Conservation (phyloP, 2,888 invertebrate species). For the Cheilosia impressa region DNA sequence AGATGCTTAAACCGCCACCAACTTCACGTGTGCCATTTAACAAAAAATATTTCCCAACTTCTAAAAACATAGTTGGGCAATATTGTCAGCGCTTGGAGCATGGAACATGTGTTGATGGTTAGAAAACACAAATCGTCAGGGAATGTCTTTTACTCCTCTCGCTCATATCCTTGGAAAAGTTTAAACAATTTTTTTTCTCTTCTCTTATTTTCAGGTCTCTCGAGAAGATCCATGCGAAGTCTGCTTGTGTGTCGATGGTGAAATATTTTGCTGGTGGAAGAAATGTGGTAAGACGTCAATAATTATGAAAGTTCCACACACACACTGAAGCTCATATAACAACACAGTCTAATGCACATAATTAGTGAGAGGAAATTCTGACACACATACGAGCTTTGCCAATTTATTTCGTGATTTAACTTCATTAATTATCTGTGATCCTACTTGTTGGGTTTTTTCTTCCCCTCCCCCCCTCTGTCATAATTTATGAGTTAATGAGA, state of each 20-base stretch:
- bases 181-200: constrained; percentile 42
- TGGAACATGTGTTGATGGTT: constrained; percentile 6
- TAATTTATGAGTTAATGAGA: constrained; percentile 39
- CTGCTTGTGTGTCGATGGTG: constrained; percentile 87
- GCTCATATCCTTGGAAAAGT: constrained; percentile 26
- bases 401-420: constrained; percentile 32
- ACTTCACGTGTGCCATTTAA: constrained; percentile 18
- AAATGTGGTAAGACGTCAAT: constrained; percentile 84
- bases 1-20: background rate
- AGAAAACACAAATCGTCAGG: constrained; percentile 41
- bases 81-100: background rate
- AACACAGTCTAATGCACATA: background rate
- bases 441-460: constrained; percentile 18
- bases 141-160: background rate
- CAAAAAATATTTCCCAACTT: background rate
- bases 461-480: background rate
- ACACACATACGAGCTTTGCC: background rate
- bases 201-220: constrained; percentile 85
- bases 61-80: background rate
- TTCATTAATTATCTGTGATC: constrained; percentile 45
- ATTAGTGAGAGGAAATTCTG: constrained; percentile 7
- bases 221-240: constrained; percentile 86
- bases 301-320: constrained; percentile 41
- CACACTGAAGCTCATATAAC: background rate
- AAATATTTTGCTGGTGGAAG: constrained; percentile 88